Conservation (phyloP, 2,113 vertebrate species). For the Pachycephala philippinensis region DNA sequence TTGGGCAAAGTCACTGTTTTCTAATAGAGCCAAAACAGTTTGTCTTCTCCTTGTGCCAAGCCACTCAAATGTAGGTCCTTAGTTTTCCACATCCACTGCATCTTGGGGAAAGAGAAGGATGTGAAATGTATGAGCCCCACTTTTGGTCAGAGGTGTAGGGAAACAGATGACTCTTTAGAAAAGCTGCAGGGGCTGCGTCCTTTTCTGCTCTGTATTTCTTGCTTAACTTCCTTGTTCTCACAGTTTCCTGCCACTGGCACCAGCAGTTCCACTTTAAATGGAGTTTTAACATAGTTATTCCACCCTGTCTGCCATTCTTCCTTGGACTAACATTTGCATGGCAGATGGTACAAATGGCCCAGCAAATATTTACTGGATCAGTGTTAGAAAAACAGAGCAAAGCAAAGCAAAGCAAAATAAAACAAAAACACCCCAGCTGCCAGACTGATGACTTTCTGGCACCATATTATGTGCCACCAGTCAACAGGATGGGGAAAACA, state of each 20-base stretch:
- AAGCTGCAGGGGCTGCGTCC: background rate
- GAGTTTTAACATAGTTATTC: constrained; percentile 56
- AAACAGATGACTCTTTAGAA: background rate
- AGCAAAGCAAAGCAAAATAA: constrained; percentile 1
- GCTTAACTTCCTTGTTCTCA: background rate
- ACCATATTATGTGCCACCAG: constrained; percentile 21
- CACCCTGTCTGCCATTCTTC: constrained; percentile 45
- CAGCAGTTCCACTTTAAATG: constrained; percentile 41
- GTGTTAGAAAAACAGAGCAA: constrained; percentile 48
- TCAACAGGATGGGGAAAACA: constrained; percentile 22
- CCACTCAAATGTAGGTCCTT: background rate
- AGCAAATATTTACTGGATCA: constrained; percentile 74
- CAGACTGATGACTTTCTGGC: constrained; percentile 71
- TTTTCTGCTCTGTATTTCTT: background rate
- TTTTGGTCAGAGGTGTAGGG: background rate
- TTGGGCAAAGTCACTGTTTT: background rate
- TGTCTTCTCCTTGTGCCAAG: background rate
- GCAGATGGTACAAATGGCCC: constrained; percentile 77
- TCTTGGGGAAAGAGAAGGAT: background rate
- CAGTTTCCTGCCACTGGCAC: constrained; percentile 5
- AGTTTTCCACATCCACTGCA: background rate
- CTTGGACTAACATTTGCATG: constrained; percentile 69
- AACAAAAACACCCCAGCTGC: constrained; percentile 55
- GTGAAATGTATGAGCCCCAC: background rate
- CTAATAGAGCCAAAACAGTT: background rate